Evolutionary conservation across 92 coral and sea anemone genomes (phyloP).

Genomic region (Zoanthus sansibaricus): DNA sequence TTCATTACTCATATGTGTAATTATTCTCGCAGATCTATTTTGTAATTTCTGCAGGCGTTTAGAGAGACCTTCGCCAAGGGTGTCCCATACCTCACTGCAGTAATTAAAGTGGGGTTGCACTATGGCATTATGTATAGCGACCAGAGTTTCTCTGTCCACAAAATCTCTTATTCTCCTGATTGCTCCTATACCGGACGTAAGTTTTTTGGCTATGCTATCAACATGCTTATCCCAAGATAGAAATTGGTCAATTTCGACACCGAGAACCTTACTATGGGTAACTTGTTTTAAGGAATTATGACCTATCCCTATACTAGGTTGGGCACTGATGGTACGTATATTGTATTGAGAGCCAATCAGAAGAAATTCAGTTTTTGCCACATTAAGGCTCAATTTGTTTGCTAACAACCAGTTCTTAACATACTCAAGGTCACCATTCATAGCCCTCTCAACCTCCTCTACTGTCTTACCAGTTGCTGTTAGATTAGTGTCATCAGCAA

Average conservation of each 20-base stretch:
- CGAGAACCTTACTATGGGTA: constrained; percentile 54
- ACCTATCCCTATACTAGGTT: constrained; percentile 39
- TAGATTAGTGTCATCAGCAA: constrained; percentile 61
- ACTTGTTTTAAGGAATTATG: constrained; percentile 55
- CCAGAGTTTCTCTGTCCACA: background rate
- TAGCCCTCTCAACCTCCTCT: constrained; percentile 48
- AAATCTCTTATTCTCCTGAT: constrained; percentile 25
- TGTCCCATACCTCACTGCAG: constrained; percentile 72
- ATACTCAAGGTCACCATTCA: constrained; percentile 38
- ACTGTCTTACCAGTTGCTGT: constrained; percentile 53
- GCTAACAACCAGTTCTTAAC: constrained; percentile 2
- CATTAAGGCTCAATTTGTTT: constrained; percentile 31
- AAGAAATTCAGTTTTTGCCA: constrained; percentile 13
- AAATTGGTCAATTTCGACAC: constrained; percentile 60
- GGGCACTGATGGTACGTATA: constrained; percentile 29
- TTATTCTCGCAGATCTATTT: constrained; percentile 46
- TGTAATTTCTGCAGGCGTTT: constrained; percentile 61
- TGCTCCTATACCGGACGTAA: constrained; percentile 59
- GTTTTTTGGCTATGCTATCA: constrained; percentile 35
- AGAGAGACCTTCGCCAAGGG: constrained; percentile 53
- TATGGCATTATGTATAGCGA: constrained; percentile 61
- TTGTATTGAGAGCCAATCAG: constrained; percentile 36
- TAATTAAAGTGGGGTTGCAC: constrained; percentile 59
- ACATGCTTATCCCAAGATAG: constrained; percentile 52
- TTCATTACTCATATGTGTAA: too few relatives aligned